Base-by-base conservation (phyloP, 2,797 vertebrate species). In the Buphagus erythrorhynchus region DNA sequence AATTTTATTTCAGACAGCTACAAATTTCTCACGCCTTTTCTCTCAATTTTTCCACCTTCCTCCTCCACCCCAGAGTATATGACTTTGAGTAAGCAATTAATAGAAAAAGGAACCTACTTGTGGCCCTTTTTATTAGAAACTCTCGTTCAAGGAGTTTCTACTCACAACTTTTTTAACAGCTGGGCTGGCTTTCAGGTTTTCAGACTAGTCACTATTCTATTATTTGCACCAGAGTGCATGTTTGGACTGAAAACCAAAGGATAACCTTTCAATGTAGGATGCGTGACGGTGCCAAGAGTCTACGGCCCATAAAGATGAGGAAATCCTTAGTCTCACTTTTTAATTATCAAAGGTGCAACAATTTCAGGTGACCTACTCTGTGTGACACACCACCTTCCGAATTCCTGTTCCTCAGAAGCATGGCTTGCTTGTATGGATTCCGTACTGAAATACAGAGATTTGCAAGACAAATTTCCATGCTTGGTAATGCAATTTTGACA, bases 241-340 rank as follows among this genome's bases (percentile, higher is more conserved):
- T 82, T 36, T 75, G 54, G n/a, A 65, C 5, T 72, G 62, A 40
- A 14, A 67, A 59, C 71, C 52, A 67, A 67, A n/a, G 33, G 28
- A 49, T 35, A 92, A 73, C 5, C 12, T 73, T 77, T 71, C 68
- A 76, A 3, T 19, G 42, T 10, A 36, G 42, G 38, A 87, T 6
- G 31, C 0, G 0, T 52, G 46, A 75, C 0, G 1, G 19, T 76
- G 57, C 29, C 55, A 78, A 40, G 16, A 66, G n/a, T 43, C 40
- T 84, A 68, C 0, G 0, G 59, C 13, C 35, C 82, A 79, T 51
- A 66, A 91, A 71, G 29, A 84, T 17, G 7, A 76, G 17, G 48
- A 74, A 76, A 90, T 74, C 52, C 21, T 25, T 36, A 51, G 25
- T 49, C 42, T 81, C 6, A 38, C 5, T 67, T 90, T 46, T 57